A percentile compares a stretch with the other conserved stretches of the same genome.
Evolutionary conservation across 2,113 vertebrate species (phyloP).

Genomic region (Ageneiosus marmoratus): DNA sequence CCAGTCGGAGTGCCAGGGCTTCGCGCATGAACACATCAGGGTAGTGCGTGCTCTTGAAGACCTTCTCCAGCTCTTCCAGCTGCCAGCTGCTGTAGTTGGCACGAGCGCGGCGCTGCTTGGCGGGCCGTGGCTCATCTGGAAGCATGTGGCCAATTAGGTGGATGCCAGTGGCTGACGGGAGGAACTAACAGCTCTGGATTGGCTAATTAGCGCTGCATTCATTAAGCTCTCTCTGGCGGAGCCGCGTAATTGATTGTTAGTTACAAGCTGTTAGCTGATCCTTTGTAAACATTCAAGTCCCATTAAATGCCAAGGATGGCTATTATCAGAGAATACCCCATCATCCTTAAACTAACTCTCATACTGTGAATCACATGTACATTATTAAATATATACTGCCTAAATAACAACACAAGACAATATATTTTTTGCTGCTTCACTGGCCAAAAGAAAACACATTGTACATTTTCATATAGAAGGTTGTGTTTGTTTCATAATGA

Average conservation of each 20-base stretch:
- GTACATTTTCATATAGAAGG: background rate
- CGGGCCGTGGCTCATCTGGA: slow-evolving; percentile 82
- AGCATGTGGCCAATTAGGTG: slow-evolving; percentile 73
- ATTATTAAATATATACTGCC: slow-evolving; percentile 37
- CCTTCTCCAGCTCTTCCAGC: slow-evolving; percentile 83
- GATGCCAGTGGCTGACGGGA: slow-evolving; percentile 73
- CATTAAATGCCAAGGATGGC: slow-evolving; percentile 65
- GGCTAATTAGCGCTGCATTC: slow-evolving; percentile 74
- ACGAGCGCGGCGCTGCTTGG: slow-evolving; percentile 81
- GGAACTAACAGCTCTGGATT: slow-evolving; percentile 77
- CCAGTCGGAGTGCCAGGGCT: slow-evolving; percentile 80
- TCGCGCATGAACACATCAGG: slow-evolving; percentile 85
- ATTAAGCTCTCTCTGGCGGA: slow-evolving; percentile 72
- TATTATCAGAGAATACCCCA: slow-evolving; percentile 49
- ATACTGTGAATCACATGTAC: slow-evolving; percentile 36
- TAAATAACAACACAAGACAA: slow-evolving; percentile 36
- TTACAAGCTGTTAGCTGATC: slow-evolving; percentile 75
- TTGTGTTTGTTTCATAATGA: background rate
- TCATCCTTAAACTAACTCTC: slow-evolving; percentile 48
- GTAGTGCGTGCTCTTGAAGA: slow-evolving; percentile 81
- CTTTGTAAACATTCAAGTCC: slow-evolving; percentile 76
- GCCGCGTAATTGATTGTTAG: slow-evolving; percentile 80
- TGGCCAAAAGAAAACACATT: background rate
- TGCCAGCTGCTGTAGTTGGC: slow-evolving; percentile 89
- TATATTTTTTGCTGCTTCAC: slow-evolving; percentile 13